Evolutionary conservation across 2,113 vertebrate species (phyloP), one percentile per base, ranked within the genome.

Genomic region (Ictidomys tridecemlineatus): DNA sequence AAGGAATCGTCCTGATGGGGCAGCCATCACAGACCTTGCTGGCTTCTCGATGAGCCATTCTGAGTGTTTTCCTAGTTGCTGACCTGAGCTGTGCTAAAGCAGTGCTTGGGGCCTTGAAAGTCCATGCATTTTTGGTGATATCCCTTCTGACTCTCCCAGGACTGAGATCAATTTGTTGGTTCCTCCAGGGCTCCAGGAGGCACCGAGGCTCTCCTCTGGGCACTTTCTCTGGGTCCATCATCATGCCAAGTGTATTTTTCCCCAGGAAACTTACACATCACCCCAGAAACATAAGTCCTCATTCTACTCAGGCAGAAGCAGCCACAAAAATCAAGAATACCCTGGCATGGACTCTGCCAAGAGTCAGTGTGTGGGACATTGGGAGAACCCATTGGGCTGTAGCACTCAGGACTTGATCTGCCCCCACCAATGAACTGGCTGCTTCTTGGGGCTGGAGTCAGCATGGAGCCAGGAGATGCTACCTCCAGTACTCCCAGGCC

Each of bases 221-320:
- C n/a, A 56, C 39, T 77, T 9, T 3, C 4, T 6, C 14, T 48
- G 11, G 16, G 45, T 53, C 14, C 1, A 5, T 30, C 4, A 0
- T 79, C 0, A 2, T 0, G 5, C 39, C 34, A 9, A n/a, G 74
- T 70, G 24, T n/a, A 18, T 14, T 37, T 74, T 56, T 92, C 32
- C 53, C 61, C 70, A 56, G 51, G 63, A 80, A 65, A 28, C 24
- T 6, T 17, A 32, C 34, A 16, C 5, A 5, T 63, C 42, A 34
- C 69, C n/a, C 11, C 48, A 45, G 79, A 51, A 63, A 65, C 0
- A 65, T 0, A 6, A 17, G 28, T 42, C 26, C 51, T 53, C 16
- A 1, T 32, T 48, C 76, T 14, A 4, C 51, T 72, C 3, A 45
- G 4, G 2, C 2, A 8, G 85, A n/a, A n/a, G 4, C 61, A 65